These are phyloP conservation scores for Drosophila subquinaria DNA, from an alignment of 2,888 invertebrate species.

Conservation along the genomic window DNA sequence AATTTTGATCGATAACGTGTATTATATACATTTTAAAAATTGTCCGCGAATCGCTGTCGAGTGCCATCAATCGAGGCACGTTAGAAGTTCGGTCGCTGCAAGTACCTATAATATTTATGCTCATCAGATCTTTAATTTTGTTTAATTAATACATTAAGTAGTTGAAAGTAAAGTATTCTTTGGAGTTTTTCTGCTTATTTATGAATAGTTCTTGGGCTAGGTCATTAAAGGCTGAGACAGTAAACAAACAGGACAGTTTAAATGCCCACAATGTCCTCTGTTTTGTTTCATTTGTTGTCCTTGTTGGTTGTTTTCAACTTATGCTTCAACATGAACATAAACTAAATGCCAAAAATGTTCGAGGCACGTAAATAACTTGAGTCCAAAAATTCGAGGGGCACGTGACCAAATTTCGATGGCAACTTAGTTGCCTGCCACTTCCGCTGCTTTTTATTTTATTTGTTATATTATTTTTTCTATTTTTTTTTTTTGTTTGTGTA, in stretches of 20 bases:
- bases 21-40: too few relatives aligned
- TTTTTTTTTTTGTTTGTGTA: constrained; percentile 7
- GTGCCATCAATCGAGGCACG: too few relatives aligned
- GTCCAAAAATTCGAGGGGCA: constrained; percentile 56
- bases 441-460: constrained; percentile 1
- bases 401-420: constrained; percentile 78
- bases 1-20: too few relatives aligned
- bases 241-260: constrained; percentile 39
- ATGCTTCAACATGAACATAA: constrained; percentile 55
- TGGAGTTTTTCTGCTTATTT: not conserved
- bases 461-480: not conserved
- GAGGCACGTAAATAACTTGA: constrained; percentile 75
- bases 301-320: constrained; percentile 44
- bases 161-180: not conserved
- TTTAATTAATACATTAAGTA: not conserved
- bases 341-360: constrained; percentile 76
- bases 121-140: not conserved
- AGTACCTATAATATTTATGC: too few relatives aligned
- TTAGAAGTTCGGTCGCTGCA: too few relatives aligned
- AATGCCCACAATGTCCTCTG: constrained; percentile 41
- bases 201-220: not conserved
- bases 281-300: constrained; percentile 14
- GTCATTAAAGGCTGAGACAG: constrained; percentile 68
- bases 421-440: constrained; percentile 54
- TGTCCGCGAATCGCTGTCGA: too few relatives aligned